These are phyloP conservation scores for Drosophila novamexicana DNA, from an alignment of 1,140 invertebrate species.

Conservation along the genomic window DNA sequence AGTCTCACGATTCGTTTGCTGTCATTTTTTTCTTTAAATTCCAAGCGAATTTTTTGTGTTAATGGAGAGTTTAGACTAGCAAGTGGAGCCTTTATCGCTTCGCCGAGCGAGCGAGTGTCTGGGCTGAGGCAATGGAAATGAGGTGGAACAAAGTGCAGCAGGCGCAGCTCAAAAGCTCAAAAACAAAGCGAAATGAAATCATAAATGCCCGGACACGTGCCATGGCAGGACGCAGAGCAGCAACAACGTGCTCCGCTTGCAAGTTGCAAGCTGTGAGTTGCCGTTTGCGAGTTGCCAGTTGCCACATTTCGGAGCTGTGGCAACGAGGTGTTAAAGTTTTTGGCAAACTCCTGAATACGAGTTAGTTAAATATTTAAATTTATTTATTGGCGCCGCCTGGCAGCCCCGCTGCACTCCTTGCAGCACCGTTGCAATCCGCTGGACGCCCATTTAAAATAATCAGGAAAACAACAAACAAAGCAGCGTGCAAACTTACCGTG, in stretches of 20 bases:
- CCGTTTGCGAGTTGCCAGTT: constrained; percentile 7
- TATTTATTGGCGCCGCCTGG: constrained; percentile 64
- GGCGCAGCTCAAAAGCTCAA: neutral
- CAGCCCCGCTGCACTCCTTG: neutral
- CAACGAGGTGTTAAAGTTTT: constrained; percentile 67
- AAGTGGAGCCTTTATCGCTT: constrained; percentile 20
- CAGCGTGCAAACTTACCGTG: constrained; percentile 72
- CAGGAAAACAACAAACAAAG: constrained; percentile 47
- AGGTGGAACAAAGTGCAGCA: constrained; percentile 18
- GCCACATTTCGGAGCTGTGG: constrained; percentile 2
- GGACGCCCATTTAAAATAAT: constrained; percentile 69
- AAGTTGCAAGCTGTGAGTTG: constrained; percentile 26
- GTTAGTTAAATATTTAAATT: constrained; percentile 81
- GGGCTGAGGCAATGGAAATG: neutral
- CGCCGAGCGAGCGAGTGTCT: neutral
- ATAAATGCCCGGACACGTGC: constrained; percentile 77
- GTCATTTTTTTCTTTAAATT: constrained; percentile 33
- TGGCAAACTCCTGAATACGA: constrained; percentile 39
- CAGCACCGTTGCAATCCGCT: neutral
- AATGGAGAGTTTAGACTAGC: constrained; percentile 69
- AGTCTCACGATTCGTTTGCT: neutral
- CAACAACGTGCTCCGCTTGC: constrained; percentile 28
- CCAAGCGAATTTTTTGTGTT: constrained; percentile 61
- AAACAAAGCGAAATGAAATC: constrained; percentile 63
- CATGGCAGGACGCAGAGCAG: constrained; percentile 35